Base-by-base conservation (phyloP, 2,797 vertebrate genomes). In the Centroberyx gerrardi region DNA sequence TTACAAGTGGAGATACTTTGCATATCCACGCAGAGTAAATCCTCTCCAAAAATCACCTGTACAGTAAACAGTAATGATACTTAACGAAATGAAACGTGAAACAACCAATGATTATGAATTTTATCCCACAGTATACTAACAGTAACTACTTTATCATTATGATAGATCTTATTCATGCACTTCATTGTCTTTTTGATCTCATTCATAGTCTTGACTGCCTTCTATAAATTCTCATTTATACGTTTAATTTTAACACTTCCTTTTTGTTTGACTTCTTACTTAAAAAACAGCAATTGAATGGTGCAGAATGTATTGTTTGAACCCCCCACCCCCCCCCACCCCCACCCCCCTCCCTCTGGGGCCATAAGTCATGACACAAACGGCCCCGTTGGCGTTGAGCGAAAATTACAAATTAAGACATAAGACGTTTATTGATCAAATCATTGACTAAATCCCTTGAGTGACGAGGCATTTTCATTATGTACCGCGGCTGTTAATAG, bases 351-450 rank as follows among this genome's bases (percentile, higher is more conserved):
- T 58, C 65, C 60, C 62, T 22, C 22, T 51, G 54, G 62, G 75
- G 18, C 65, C 14, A 69, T 58, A 40, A 63, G 12, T 85, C 56
- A 68, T 0, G 51, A 76, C 48, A 71, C 73, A 76, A 85, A 81
- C 14, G 60, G 22, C 17, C 36, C 61, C 15, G 9, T 17, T 53
- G 72, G 67, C 22, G 3, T 33, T 10, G 40, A 80, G 36, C 68
- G 51, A 72, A 75, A 76, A 75, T 75, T 49, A 72, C 68, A 82
- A 87, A 87, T 87, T 18, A 81, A 75, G 60, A 80, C 88, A 60
- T 33, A 82, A 83, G 62, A 72, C 73, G 3, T 70, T n/a, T 86
- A 89, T 90, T 82, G 89, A 92, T 85, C 67, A 68, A 77, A 69
- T 71, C 56, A 80, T 75, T 73, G 76, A 86, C 64, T 68, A 48